A percentile compares a stretch with the other conserved stretches of the same genome.
Evolutionary conservation across 2,797 vertebrate genomes (phyloP).

Genomic region (Bovichtus diacanthus): DNA sequence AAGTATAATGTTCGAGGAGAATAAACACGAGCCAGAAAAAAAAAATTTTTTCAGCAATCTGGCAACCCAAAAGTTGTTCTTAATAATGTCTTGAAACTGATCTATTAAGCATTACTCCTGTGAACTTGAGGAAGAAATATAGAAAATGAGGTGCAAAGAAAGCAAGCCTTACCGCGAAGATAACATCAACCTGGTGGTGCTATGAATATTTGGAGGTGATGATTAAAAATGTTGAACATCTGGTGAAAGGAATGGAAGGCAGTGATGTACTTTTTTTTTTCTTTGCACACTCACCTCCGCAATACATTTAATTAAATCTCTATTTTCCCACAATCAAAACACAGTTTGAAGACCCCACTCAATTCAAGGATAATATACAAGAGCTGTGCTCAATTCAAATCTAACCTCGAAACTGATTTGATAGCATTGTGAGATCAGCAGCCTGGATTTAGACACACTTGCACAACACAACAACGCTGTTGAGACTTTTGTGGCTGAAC

Average conservation of each 20-base stretch:
- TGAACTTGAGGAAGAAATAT: neutral
- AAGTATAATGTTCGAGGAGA: no score
- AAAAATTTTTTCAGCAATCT: neutral
- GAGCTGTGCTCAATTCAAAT: neutral
- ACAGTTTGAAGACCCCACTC: no score
- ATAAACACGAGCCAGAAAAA: neutral
- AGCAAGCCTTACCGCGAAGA: constrained; percentile 1
- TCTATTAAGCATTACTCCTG: neutral
- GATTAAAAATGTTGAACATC: neutral
- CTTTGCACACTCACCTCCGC: neutral
- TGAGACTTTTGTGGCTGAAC: neutral
- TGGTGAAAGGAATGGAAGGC: neutral
- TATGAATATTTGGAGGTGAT: constrained; percentile 3
- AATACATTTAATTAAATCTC: neutral
- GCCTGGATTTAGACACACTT: neutral
- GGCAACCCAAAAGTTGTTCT: neutral
- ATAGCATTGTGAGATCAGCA: neutral
- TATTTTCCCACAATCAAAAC: neutral
- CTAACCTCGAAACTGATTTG: neutral
- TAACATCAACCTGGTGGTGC: neutral
- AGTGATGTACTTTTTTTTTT: neutral
- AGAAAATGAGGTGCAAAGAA: neutral
- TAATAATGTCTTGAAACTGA: neutral
- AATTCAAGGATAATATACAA: neutral
- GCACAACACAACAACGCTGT: neutral